Evolutionary conservation across 2,797 vertebrate species (phyloP), one percentile per base, ranked within the genome.

Genomic region (Menidia menidia): DNA sequence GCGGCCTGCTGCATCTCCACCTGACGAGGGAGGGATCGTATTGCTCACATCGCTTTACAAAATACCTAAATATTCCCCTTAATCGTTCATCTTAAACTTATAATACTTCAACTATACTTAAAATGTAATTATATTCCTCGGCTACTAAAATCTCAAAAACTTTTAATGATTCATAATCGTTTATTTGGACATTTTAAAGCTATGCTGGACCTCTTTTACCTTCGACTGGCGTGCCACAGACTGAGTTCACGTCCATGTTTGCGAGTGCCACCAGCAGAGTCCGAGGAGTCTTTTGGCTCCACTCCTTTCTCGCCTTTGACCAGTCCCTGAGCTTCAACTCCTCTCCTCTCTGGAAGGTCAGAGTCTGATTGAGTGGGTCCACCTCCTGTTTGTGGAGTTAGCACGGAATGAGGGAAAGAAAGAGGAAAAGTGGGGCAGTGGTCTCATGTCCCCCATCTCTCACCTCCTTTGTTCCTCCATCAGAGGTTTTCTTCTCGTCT

Each of bases 261-360:
- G 78, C 80, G 1, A 94, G 84, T 0, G 77, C 90, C 0, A 90
- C 84, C 60, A 94, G 84, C 7, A 94, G 83, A 11, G 93, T 94
- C 52, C 86, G 71, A 33, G 93, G 93, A 10, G 70, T 69, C 64
- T 86, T 82, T 52, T 84, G 86, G 53, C 75, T 82, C 92, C 92
- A 92, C 62, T 56, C 75, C 63, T 50, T 90, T 57, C 86, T 84
- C 60, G 1, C 44, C 60, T 83, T 71, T 4, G 71, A 59, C 83
- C 85, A 73, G 52, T 91, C 78, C 43, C 42, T 70, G 41, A 93
- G 77, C 78, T 89, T 90, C 44, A 94, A 61, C 66, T 90, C 89
- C 75, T 92, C 78, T 42, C 84, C 85, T 18, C 90, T 82, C 82
- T 91, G 86, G 75, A 92, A 95, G 59, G 81, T 94, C 86, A 94